A percentile compares a stretch with the other conserved stretches of the same genome.
phyloP scores from a whole-genome alignment of 1,140 invertebrate species.

The Uloborus diversus region DNA sequence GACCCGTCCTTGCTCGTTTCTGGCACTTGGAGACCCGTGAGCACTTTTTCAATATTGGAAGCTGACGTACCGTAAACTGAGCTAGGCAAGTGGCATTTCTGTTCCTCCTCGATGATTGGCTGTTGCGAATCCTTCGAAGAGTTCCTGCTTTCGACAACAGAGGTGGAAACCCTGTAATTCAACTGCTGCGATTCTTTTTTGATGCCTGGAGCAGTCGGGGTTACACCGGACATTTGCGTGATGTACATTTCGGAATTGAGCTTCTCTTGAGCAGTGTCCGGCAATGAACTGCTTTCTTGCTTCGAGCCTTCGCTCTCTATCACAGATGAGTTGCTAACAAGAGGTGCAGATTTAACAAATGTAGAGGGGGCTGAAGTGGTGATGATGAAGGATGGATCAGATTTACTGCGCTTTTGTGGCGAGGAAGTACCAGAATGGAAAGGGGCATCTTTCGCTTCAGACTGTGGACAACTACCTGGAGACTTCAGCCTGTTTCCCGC shows the following conservation, averaged over 20 bases:
- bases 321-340: too few species aligned
- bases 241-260: too few species aligned
- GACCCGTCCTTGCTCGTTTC: conserved; percentile 2
- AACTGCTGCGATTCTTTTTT: conserved; percentile 6
- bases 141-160: conserved; percentile 19
- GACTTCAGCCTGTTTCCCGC: not conserved
- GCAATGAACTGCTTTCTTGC: too few species aligned
- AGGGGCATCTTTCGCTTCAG: too few species aligned
- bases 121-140: conserved; percentile 1
- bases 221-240: conserved; percentile 10
- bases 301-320: too few species aligned
- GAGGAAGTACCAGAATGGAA: too few species aligned
- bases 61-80: conserved; percentile 47
- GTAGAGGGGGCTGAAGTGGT: too few species aligned
- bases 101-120: not conserved
- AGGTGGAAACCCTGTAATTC: conserved; percentile 32
- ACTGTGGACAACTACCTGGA: too few species aligned
- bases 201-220: not conserved
- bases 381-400: too few species aligned
- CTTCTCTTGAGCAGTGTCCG: too few species aligned
- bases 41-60: conserved; percentile 47
- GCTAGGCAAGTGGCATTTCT: conserved; percentile 44
- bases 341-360: too few species aligned
- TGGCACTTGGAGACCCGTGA: conserved; percentile 3
- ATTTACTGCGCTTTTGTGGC: too few species aligned